Conservation (phyloP, 2,113 vertebrate genomes). For the Coregonus clupeaformis region DNA sequence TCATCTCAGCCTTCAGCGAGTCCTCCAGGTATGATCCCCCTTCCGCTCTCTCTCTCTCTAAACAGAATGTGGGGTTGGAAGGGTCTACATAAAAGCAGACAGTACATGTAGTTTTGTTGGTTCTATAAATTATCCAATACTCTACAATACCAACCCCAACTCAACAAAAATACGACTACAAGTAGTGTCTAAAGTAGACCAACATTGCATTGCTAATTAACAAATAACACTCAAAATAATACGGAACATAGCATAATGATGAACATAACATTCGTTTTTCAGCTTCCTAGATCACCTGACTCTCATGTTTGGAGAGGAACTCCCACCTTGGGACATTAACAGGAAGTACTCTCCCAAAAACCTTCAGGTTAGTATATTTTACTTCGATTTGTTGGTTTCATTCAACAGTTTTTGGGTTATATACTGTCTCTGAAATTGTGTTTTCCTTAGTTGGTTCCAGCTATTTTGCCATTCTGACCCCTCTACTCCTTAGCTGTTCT, state of each 20-base stretch:
- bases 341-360: slow-evolving; percentile 82
- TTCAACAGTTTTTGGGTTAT: background rate
- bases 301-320: slow-evolving; percentile 90
- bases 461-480: background rate
- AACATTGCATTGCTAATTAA: no score
- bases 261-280: slow-evolving; percentile 13
- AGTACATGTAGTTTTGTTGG: no score
- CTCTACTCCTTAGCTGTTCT: slow-evolving; percentile 79
- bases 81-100: no score
- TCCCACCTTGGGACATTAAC: slow-evolving; percentile 88
- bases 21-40: slow-evolving; percentile 74
- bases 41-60: background rate
- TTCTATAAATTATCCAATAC: background rate
- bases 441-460: background rate
- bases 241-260: no score
- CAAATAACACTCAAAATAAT: no score
- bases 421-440: background rate
- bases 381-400: background rate
- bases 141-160: background rate
- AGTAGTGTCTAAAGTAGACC: background rate
- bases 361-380: slow-evolving; percentile 81
- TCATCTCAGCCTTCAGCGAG: slow-evolving; percentile 89
- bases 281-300: slow-evolving; percentile 90
- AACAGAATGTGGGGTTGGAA: no score
- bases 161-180: no score